Evolutionary conservation across 2,113 vertebrate genomes (phyloP), one percentile per base, ranked within the genome.

Genomic region (Zosterops lateralis): DNA sequence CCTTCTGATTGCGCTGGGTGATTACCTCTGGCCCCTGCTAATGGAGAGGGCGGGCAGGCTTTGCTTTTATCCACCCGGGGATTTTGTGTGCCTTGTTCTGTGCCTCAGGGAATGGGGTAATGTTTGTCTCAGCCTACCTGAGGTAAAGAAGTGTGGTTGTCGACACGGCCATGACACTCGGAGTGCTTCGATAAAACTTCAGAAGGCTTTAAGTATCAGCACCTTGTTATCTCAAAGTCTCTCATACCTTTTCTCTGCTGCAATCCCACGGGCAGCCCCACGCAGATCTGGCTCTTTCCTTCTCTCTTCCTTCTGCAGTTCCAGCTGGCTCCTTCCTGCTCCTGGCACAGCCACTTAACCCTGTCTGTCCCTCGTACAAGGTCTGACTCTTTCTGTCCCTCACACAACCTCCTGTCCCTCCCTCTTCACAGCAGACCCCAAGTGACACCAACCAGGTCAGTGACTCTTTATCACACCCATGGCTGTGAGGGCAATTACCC

Each of bases 21-120:
- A 48, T 75, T 87, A 82, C 29, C 19, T 26, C 34, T 11, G 34
- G 31, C 19, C 29, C 3, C 29, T n/a, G 25, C 44, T 60, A 22
- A 60, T 3, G 62, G 74, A 7, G 50, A 45, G 42, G 40, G 40
- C 56, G 18, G 79, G 53, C 66, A 58, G 83, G 71, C 44, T 60
- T n/a, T 6, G 1, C 44, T 40, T 66, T 36, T 12, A 18, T 5
- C 73, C 68, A 42, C 53, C 44, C 0, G 0, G 62, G 74, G 62
- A 24, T 73, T 76, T 9, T 25, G 16, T 10, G 28, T 4, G 1
- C 45, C 66, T 34, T 14, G 17, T 9, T 36, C 22, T 16, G 26
- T 11, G 50, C 0, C 0, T 17, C 57, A 31, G 57, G 82, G 29
- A 54, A 16, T 1, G 10, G 17, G 15, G 48, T 1, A 24, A 34